phyloP scores from a whole-genome alignment of 2,888 invertebrate genomes.

The Drosophila nigritarsus region DNA sequence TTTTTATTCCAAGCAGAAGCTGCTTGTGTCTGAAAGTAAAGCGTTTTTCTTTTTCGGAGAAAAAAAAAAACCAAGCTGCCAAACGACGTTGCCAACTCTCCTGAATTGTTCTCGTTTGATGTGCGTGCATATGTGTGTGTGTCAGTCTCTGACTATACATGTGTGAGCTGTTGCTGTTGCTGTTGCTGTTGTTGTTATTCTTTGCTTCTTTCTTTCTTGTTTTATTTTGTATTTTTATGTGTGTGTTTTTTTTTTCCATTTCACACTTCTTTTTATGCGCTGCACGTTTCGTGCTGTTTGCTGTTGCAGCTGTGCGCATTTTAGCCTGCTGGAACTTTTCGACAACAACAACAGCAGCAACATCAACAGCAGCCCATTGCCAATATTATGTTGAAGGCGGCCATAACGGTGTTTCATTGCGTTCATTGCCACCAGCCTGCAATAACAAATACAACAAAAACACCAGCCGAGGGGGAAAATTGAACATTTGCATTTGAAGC shows the following conservation, averaged over 20 bases:
- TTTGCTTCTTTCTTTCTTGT: constrained; percentile 31
- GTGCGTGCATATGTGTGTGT: constrained; percentile 11
- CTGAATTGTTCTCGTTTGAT: constrained; percentile 53
- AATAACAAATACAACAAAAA: constrained; percentile 16
- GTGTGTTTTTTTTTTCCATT: constrained; percentile 65
- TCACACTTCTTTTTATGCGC: constrained; percentile 72
- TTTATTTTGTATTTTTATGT: constrained; percentile 41
- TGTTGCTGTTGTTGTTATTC: constrained; percentile 17
- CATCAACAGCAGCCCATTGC: constrained; percentile 48
- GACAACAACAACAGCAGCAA: constrained; percentile 32
- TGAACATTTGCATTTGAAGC: constrained; percentile 77
- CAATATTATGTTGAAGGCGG: constrained; percentile 65
- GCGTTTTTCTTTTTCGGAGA: constrained; percentile 22
- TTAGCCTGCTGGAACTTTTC: constrained; percentile 51
- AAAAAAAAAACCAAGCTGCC: constrained; percentile 7
- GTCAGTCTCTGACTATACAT: constrained; percentile 9
- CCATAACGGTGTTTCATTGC: constrained; percentile 58
- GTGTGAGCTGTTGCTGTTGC: constrained; percentile 6
- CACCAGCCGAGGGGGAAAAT: constrained; percentile 39
- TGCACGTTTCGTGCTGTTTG: constrained; percentile 45
- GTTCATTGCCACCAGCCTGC: constrained; percentile 54
- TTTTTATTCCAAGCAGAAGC: constrained; percentile 3
- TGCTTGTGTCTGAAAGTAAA: constrained; percentile 36
- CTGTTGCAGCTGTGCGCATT: constrained; percentile 69
- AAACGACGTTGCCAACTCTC: constrained; percentile 43